These are phyloP conservation scores for Pangasianodon hypophthalmus DNA, from an alignment of 2,113 vertebrate species.

Conservation along the genomic window DNA sequence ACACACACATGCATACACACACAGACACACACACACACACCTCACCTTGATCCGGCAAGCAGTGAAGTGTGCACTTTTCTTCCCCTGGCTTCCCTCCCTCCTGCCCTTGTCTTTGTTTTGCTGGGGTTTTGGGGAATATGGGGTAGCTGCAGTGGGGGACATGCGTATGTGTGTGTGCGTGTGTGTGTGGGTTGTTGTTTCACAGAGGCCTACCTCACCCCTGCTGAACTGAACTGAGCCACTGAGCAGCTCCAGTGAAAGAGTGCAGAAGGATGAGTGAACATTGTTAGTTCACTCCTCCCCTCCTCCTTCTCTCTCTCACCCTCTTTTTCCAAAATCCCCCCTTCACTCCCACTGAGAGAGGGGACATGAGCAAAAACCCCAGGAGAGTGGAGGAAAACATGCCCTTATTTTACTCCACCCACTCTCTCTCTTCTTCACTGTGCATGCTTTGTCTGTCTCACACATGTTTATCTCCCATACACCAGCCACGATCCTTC, in stretches of 20 bases:
- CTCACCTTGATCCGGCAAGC: constrained; percentile 60
- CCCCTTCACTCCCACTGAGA: constrained; percentile 32
- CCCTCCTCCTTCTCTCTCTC: constrained; percentile 13
- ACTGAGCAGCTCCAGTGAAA: constrained; percentile 43
- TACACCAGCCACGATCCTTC: background rate
- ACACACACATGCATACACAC: constrained; percentile 8
- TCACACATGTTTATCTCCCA: background rate
- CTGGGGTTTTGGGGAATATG: constrained; percentile 39
- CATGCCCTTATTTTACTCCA: constrained; percentile 54
- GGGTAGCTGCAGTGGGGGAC: constrained; percentile 18
- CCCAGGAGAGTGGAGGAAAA: constrained; percentile 67
- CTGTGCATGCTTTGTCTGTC: background rate
- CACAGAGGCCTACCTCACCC: constrained; percentile 42
- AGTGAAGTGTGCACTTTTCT: constrained; percentile 67
- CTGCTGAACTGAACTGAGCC: constrained; percentile 35
- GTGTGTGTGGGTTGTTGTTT: constrained; percentile 35
- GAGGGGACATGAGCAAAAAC: constrained; percentile 53
- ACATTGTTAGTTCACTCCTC: constrained; percentile 40
- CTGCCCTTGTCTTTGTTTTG: constrained; percentile 51
- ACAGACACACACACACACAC: constrained; percentile 18
- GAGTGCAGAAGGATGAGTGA: constrained; percentile 47
- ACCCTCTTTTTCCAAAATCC: constrained; percentile 18
- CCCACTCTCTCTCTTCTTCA: constrained; percentile 32
- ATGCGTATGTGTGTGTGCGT: background rate
- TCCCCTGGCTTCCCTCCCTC: constrained; percentile 53